Evolutionary conservation across 92 coral and sea anemone species (phyloP), one percentile per base, ranked within the genome.

Genomic region (Heteractis magnifica): DNA sequence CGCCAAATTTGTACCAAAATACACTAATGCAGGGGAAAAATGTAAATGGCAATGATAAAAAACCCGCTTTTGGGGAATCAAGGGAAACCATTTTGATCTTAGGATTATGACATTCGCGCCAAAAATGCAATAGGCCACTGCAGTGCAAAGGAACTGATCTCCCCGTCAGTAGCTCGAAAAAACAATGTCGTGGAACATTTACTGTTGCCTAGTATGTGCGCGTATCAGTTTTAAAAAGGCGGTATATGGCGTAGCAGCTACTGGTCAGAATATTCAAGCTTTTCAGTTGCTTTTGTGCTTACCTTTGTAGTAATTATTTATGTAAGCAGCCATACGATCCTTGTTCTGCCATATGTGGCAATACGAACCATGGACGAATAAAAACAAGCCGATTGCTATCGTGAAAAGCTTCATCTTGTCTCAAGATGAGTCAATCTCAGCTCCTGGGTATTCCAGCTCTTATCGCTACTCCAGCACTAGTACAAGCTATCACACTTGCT

Each of bases 241-340:
- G 1, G 4, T 9, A 55, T 55, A 55, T 9, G 59, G 14, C 10
- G 14, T 9, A 13, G 59, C 14, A 9, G 21, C 26, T n/a, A 16
- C 34, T 62, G 21, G 4, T 8, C 21, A 55, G 14, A 52, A 10
- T 14, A n/a, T 76, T 16, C 21, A 75, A 41, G 10, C 11, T 18
- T 26, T 18, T 26, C 6, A 10, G 16, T 10, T 34, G 1, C 56
- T 26, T 15, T 12, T 41, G 19, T 14, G 6, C 82, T 65, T 80
- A 80, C 83, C 64, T 64, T 8, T 80, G 23, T 64, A 80, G 83
- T 80, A 65, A 48, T 80, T 65, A 56, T 80, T 18, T 3, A 49
- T 44, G 34, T 65, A 65, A 0, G 59, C 76, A 26, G 52, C 53
- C 59, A 80, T 15, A 12, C 65, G 62, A 7, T 19, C 59, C 52